A percentile compares a stretch with the other conserved stretches of the same genome.
Evolutionary conservation across 1,140 invertebrate genomes (phyloP).

Genomic region (Lepidurus apus): DNA sequence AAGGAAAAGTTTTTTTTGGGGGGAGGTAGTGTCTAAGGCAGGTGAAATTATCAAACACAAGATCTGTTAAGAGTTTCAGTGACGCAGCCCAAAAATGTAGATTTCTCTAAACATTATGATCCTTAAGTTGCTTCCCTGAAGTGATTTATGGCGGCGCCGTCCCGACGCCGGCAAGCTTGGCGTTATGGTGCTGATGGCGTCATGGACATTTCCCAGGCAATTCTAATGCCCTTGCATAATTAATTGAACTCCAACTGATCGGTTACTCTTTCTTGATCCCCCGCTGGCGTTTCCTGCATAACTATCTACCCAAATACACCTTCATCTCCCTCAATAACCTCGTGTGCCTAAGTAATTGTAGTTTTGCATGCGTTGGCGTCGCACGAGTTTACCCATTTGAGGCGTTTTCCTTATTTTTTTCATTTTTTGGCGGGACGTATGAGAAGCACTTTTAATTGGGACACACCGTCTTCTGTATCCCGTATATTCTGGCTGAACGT

Average conservation of each 20-base stretch:
- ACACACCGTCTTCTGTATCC: no score
- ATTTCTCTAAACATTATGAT: background rate
- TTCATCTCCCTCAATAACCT: background rate
- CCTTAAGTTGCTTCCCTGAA: background rate
- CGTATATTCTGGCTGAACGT: no score
- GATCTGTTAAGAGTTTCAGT: no score
- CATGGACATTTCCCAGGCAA: constrained; percentile 18
- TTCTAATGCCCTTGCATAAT: constrained; percentile 8
- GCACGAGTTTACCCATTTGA: background rate
- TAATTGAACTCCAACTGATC: constrained; percentile 19
- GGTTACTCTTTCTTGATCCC: background rate
- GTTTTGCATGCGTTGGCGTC: background rate
- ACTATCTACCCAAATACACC: background rate
- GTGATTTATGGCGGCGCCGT: constrained; percentile 16
- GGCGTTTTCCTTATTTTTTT: no score
- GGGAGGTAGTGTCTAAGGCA: no score
- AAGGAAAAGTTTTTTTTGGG: no score
- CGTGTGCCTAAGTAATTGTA: background rate
- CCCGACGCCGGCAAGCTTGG: background rate
- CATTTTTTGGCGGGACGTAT: no score
- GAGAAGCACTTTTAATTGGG: no score
- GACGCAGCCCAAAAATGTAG: no score
- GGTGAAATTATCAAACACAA: no score
- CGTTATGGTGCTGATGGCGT: constrained; percentile 18
- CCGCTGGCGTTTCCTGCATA: background rate